Evolutionary conservation across 1,140 invertebrate species (phyloP), one percentile per base, ranked within the genome.

Genomic region (Melanaphis sacchari): DNA sequence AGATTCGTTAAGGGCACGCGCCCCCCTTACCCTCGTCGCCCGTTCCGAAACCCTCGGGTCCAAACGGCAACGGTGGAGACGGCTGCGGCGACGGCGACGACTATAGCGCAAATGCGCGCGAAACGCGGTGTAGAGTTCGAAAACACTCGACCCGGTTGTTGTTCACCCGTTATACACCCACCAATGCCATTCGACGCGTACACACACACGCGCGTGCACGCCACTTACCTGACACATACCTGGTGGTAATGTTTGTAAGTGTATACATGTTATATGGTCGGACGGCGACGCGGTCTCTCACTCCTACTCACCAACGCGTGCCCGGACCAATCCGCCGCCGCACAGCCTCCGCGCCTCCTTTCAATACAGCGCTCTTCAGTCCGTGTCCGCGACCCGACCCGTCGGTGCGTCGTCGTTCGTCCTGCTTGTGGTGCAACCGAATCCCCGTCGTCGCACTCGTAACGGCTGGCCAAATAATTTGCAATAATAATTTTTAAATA

Each of bases 221-320:
- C 41, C 41, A 59, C 66, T 43, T 52, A 82, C 76, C 91, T 93
- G 66, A 49, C 49, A 85, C 91, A 93, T 93, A 93, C 91, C 91
- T 93, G 91, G 91, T 84, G 91, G 91, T 92, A 84, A 92, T 84
- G 91, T 92, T 92, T n/a, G 59, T 82, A 46, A 92, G 91, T 92
- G 76, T 52, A 84, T 59, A 31, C 31, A 92, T 43, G 54, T 89
- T 84, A 49, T 91, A 91, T 36, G 90, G 90, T 84, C 66, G 91
- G 91, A 84, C 91, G 90, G 18, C 40, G 90, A 54, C 59, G 38
- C 41, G 76, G 91, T 92, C 81, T 81, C 91, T 92, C 76, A 38
- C 91, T 52, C 81, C 91, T 84, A 54, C 81, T 82, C 91, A 40
- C 91, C 46, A 85, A 93, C 91, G 91, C 91, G 91, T 85, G 91